Evolutionary conservation across 2,113 vertebrate genomes (phyloP), one percentile per base, ranked within the genome.

Genomic region (Chaetodon auriga): DNA sequence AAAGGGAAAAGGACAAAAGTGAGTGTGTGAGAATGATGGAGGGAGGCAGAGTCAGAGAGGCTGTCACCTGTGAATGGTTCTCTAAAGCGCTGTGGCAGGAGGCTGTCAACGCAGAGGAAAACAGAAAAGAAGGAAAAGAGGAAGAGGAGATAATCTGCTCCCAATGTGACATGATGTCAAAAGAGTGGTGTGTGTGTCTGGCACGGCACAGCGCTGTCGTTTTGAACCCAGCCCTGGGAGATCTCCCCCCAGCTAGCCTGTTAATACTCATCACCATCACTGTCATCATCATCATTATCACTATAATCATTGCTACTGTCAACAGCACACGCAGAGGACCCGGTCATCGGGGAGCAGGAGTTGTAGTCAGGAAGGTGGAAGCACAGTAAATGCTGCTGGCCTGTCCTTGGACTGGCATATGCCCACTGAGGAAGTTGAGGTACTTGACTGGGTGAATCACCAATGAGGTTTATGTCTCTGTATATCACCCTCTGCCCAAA

Each of bases 181-280:
- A 80, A 82, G 84, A 85, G 79, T 15, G 49, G 43, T 43, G 75
- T 49, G 43, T 38, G 13, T 36, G 19, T 25, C 76, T 75, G 63
- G 60, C 60, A n/a, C 57, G 70, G 81, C 51, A 60, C 75, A 57
- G 65, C 15, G 60, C 70, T 82, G 82, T 87, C 68, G 36, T 81
- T 90, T 83, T 89, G 77, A 91, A 90, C 73, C 41, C 55, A 68
- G 78, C 83, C 85, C 83, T 3, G 55, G 85, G 90, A 92, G 66
- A 83, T 85, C 69, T 62, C 63, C 72, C 68, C 55, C 38, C 53
- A 81, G 73, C 90, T 79, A 61, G 74, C 63, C 89, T 93, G 89
- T 87, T 94, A 82, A 89, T 90, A 82, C 80, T 88, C 88, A 91
- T 92, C 86, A 93, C 41, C 82, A 63, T 93, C 92, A 92, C 85